phyloP scores from a whole-genome alignment of 2,797 vertebrate species.

The Tarsius wallacei region DNA sequence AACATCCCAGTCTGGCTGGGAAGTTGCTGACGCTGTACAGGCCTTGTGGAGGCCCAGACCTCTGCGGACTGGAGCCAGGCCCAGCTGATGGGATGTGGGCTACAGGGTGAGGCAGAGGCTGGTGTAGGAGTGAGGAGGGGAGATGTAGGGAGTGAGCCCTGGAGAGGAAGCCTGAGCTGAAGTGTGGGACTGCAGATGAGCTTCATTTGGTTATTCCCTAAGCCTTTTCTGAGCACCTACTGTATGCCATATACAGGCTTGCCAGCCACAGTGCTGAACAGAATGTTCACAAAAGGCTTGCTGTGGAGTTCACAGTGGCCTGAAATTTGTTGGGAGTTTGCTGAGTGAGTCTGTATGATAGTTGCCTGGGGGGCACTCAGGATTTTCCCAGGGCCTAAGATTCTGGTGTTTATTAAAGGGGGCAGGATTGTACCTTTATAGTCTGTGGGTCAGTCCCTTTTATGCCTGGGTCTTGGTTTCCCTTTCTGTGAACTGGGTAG shows the following conservation, averaged over 20 bases:
- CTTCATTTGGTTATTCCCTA: not conserved
- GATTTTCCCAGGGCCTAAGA: not conserved
- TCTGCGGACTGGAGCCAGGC: not conserved
- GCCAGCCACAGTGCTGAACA: not conserved
- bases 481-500: slow-evolving; percentile 17
- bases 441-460: not conserved
- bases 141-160: not conserved
- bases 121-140: not conserved
- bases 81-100: slow-evolving; percentile 4
- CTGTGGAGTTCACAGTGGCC: not conserved
- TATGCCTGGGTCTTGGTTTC: slow-evolving; percentile 35
- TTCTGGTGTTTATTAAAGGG: slow-evolving; percentile 34
- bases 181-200: not conserved
- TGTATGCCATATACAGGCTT: not conserved
- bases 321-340: slow-evolving; percentile 41
- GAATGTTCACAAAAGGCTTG: not conserved
- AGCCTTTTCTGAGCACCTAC: not conserved
- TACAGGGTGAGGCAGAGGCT: not conserved
- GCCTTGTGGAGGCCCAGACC: not conserved
- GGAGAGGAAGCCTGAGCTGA: not conserved
- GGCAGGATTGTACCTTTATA: not conserved
- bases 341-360: not conserved
- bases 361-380: not conserved
- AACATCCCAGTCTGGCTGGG: slow-evolving; percentile 77
- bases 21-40: slow-evolving; percentile 77